Percentiles rank a stretch among this genome's conserved stretches.
phyloP scores from a whole-genome alignment of 1,140 invertebrate species.

The Dryas iulia region DNA sequence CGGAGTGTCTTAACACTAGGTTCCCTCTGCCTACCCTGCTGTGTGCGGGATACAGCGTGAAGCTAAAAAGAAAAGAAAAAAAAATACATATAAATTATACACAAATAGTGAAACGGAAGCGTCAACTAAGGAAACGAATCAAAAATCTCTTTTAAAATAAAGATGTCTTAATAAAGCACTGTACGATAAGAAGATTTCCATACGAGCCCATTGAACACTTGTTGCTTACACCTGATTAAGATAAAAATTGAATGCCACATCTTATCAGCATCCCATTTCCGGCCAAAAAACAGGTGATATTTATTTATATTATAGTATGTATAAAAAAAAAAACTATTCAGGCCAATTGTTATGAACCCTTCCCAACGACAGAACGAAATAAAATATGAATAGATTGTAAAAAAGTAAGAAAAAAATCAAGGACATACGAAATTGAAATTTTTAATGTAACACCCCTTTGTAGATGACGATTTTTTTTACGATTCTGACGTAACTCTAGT shows the following conservation, averaged over 20 bases:
- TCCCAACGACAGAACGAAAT: constrained; percentile 19
- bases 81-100: too few relatives aligned
- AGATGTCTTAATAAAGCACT: background rate
- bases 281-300: constrained; percentile 59
- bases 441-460: constrained; percentile 12
- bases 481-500: background rate
- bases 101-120: background rate
- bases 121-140: background rate
- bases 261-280: constrained; percentile 65
- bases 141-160: background rate
- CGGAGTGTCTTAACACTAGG: too few relatives aligned
- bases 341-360: constrained; percentile 58
- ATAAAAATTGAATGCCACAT: constrained; percentile 45
- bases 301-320: constrained; percentile 31
- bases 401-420: constrained; percentile 36
- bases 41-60: too few relatives aligned
- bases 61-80: too few relatives aligned
- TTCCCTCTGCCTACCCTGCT: too few relatives aligned
- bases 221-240: constrained; percentile 36
- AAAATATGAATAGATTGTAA: constrained; percentile 24
- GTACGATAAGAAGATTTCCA: background rate
- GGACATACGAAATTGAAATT: constrained; percentile 42
- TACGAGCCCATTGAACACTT: constrained; percentile 12
- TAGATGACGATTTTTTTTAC: constrained; percentile 3
- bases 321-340: constrained; percentile 51